phyloP scores from a whole-genome alignment of 2,888 invertebrate species.

The Melanargia galathea region DNA sequence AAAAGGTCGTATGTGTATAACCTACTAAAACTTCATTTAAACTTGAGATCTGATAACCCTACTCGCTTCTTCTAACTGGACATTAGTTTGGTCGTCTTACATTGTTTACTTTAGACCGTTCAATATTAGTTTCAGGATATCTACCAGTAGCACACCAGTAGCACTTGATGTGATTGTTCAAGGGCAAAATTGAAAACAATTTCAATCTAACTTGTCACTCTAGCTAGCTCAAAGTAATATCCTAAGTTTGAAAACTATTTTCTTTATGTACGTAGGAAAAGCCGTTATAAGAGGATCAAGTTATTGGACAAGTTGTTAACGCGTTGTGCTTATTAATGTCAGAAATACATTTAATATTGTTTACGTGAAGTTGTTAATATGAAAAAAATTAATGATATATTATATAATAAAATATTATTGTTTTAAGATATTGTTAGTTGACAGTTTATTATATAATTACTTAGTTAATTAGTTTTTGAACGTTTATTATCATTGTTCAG shows the following conservation, averaged over 20 bases:
- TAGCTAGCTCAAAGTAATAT: conserved; percentile 16
- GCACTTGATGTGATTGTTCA: conserved; percentile 1
- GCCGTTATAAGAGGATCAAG: not conserved
- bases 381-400: no score
- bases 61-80: not conserved
- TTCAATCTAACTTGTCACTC: conserved; percentile 14
- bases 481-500: no score
- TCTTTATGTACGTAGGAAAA: conserved; percentile 8
- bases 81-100: conserved; percentile 4
- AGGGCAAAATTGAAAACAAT: conserved; percentile 21
- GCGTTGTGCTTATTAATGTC: not conserved
- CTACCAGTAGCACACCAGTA: no score
- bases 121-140: conserved; percentile 18
- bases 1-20: no score
- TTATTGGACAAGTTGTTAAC: conserved; percentile 7
- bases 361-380: no score
- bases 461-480: no score
- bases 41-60: not conserved
- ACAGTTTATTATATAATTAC: no score
- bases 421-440: no score
- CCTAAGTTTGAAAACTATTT: conserved; percentile 14
- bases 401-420: no score
- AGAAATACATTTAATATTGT: no score
- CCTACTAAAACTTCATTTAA: no score
- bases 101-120: conserved; percentile 12